Conservation (phyloP, 2,888 invertebrate species). For the Patella caerulea region DNA sequence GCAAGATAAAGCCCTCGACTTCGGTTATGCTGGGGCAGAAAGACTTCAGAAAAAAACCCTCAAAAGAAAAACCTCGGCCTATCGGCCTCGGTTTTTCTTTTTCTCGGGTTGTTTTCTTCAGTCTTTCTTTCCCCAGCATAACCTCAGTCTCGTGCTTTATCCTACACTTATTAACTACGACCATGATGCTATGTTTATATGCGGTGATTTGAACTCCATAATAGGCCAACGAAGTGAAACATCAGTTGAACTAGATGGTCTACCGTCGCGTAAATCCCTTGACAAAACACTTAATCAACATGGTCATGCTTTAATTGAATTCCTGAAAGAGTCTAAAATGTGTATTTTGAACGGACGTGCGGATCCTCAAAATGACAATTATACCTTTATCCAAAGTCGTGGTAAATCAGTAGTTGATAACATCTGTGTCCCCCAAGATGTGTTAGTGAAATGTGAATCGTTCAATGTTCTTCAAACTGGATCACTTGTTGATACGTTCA, state of each 20-base stretch:
- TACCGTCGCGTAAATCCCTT: neutral
- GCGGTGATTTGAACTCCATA: conserved; percentile 7
- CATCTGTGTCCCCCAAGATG: conserved; percentile 10
- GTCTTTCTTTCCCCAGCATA: too few relatives aligned
- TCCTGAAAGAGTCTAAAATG: neutral
- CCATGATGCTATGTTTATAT: conserved; percentile 5
- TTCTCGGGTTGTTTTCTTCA: too few relatives aligned
- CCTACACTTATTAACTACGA: too few relatives aligned
- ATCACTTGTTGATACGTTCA: neutral
- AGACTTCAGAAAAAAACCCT: too few relatives aligned
- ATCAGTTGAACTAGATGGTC: neutral
- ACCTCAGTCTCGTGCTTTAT: too few relatives aligned
- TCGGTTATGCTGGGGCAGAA: too few relatives aligned
- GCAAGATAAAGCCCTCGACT: too few relatives aligned
- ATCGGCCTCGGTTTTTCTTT: too few relatives aligned
- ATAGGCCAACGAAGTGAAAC: neutral
- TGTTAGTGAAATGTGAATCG: neutral
- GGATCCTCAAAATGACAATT: neutral
- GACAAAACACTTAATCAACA: conserved; percentile 13
- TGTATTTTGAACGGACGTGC: conserved; percentile 6
- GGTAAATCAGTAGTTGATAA: conserved; percentile 13
- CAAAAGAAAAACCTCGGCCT: too few relatives aligned
- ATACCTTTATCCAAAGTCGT: neutral
- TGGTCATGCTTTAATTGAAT: conserved; percentile 11
- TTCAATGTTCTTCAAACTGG: neutral